A percentile compares a stretch with the other conserved stretches of the same genome.
phyloP scores from a whole-genome alignment of 2,888 invertebrate species.

The Agrochola lychnidis region DNA sequence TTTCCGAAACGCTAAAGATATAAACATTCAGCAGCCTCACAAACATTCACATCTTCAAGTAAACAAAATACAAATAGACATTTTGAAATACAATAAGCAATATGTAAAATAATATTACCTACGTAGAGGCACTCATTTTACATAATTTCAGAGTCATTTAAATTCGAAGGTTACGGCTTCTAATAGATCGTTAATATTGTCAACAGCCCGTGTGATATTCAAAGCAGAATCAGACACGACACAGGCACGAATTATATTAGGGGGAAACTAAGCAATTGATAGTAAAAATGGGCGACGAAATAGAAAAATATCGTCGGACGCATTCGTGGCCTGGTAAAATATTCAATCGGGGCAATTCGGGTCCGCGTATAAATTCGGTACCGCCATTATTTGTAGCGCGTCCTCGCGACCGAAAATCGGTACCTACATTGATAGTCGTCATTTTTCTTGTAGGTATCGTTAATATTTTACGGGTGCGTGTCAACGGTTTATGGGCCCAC shows the following conservation, averaged over 20 bases:
- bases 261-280: constrained; percentile 90
- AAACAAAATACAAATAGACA: constrained; percentile 54
- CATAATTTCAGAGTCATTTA: constrained; percentile 49
- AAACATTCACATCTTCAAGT: constrained; percentile 68
- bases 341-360: constrained; percentile 90
- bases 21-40: constrained; percentile 69
- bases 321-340: constrained; percentile 90
- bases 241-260: constrained; percentile 86
- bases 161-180: constrained; percentile 59
- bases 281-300: constrained; percentile 89
- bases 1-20: constrained; percentile 85
- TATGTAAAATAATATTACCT: constrained; percentile 41
- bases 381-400: constrained; percentile 89
- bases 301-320: constrained; percentile 89
- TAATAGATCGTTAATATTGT: constrained; percentile 60
- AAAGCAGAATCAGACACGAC: constrained; percentile 66
- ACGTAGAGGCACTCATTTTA: constrained; percentile 34
- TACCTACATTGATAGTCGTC: constrained; percentile 89
- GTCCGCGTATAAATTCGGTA: constrained; percentile 89
- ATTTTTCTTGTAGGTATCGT: constrained; percentile 90
- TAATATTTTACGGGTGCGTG: constrained; percentile 91
- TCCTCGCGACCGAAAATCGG: constrained; percentile 89
- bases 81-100: constrained; percentile 54
- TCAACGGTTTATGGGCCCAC: constrained; percentile 89
- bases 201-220: constrained; percentile 65